Percentiles rank a stretch among this genome's conserved stretches.
phyloP scores from a whole-genome alignment of 2,888 invertebrate genomes.

The Orthonychiurus folsomi region DNA sequence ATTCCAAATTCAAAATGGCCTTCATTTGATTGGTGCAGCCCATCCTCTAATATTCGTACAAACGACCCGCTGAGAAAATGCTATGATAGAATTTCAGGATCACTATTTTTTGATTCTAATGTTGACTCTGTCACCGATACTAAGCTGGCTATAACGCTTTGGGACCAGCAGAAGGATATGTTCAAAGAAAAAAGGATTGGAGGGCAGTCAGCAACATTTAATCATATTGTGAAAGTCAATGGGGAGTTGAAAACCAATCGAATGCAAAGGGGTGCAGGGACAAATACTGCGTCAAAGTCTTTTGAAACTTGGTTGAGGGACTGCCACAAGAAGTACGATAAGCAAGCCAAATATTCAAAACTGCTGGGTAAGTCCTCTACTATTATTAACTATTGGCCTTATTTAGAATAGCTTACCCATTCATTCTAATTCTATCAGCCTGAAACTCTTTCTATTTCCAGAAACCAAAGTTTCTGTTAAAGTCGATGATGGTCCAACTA shows the following conservation, averaged over 20 bases:
- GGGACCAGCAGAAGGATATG: no score
- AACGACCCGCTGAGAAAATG: not conserved
- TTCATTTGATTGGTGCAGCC: not conserved
- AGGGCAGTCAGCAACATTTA: not conserved
- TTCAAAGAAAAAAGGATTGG: not conserved
- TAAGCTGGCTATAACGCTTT: no score
- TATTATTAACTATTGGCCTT: not conserved
- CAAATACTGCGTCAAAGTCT: not conserved
- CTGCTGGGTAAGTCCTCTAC: not conserved
- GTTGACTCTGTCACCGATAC: not conserved
- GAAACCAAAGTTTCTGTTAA: no score
- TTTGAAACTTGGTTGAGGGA: not conserved
- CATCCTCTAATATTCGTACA: not conserved
- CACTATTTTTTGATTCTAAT: not conserved
- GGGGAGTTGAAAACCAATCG: not conserved
- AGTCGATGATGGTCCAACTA: no score
- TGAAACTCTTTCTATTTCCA: no score
- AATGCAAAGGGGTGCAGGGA: no score
- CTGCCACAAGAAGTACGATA: not conserved
- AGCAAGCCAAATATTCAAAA: not conserved
- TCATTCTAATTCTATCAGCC: no score
- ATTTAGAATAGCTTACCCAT: no score
- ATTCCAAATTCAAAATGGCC: not conserved
- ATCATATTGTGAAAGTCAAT: not conserved
- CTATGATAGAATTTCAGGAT: not conserved